Conservation (phyloP, 2,797 vertebrate genomes). For the Lophius americanus region DNA sequence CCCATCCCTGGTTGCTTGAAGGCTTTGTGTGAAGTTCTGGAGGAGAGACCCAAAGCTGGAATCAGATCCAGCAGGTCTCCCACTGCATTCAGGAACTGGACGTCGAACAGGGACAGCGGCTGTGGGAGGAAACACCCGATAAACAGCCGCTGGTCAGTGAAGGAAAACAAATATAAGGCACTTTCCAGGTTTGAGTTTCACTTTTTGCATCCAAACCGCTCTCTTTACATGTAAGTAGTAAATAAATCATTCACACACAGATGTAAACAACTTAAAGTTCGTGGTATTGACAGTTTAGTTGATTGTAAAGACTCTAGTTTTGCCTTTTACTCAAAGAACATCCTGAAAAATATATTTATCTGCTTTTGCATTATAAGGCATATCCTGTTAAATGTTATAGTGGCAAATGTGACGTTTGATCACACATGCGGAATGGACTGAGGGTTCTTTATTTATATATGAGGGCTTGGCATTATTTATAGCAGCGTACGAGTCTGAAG, state of each 20-base stretch:
- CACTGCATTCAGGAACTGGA: slow-evolving; percentile 88
- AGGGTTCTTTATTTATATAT: slow-evolving; percentile 40
- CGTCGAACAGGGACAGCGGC: slow-evolving; percentile 85
- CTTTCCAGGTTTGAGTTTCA: no score
- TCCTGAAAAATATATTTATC: neutral
- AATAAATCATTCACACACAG: neutral
- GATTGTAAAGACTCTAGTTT: neutral
- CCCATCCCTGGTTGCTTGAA: slow-evolving; percentile 87
- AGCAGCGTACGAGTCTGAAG: neutral
- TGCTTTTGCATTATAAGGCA: neutral
- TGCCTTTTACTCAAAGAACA: neutral
- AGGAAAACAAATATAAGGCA: neutral
- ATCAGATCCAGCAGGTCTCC: slow-evolving; percentile 93
- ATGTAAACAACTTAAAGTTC: neutral
- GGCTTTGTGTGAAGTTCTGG: slow-evolving; percentile 12
- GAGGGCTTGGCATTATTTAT: neutral
- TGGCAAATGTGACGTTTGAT: neutral
- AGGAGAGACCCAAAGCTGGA: slow-evolving; percentile 78
- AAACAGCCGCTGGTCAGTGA: slow-evolving; percentile 37
- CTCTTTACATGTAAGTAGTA: neutral
- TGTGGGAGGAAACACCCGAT: slow-evolving; percentile 60
- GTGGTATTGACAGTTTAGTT: neutral
- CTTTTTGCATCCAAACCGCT: neutral
- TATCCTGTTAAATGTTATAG: slow-evolving; percentile 8
- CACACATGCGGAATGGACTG: neutral